phyloP scores from a whole-genome alignment of 2,888 invertebrate genomes.

The Dryocosmus kuriphilus region DNA sequence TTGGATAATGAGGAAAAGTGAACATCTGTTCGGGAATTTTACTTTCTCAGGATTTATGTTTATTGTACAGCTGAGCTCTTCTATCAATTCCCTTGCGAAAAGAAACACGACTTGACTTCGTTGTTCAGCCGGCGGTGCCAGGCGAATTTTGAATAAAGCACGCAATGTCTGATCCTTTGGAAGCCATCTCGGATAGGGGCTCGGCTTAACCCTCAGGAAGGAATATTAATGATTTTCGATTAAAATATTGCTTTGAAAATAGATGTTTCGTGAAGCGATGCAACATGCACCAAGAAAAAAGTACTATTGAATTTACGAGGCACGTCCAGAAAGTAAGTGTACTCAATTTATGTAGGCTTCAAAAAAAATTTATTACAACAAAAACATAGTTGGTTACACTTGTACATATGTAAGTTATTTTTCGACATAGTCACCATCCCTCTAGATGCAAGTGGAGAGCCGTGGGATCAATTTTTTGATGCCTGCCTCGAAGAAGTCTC shows the following conservation, averaged over 20 bases:
- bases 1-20: constrained; percentile 21
- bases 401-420: too few species aligned
- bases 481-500: too few species aligned
- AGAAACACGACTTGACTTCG: constrained; percentile 11
- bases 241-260: neutral
- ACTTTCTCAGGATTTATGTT: constrained; percentile 32
- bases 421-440: too few species aligned
- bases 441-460: too few species aligned
- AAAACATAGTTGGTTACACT: too few species aligned
- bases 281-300: neutral
- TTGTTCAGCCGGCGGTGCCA: constrained; percentile 21
- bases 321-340: too few species aligned
- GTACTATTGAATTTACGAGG: neutral
- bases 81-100: constrained; percentile 15
- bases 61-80: constrained; percentile 1
- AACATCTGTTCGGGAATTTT: constrained; percentile 4
- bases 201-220: neutral
- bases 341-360: too few species aligned
- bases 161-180: constrained; percentile 24
- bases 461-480: too few species aligned
- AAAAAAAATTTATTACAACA: too few species aligned
- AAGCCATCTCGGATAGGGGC: neutral
- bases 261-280: neutral
- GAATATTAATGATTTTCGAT: constrained; percentile 27
- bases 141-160: constrained; percentile 5